These are phyloP conservation scores for Tetrao urogallus DNA, from an alignment of 2,113 vertebrate species.

Conservation along the genomic window DNA sequence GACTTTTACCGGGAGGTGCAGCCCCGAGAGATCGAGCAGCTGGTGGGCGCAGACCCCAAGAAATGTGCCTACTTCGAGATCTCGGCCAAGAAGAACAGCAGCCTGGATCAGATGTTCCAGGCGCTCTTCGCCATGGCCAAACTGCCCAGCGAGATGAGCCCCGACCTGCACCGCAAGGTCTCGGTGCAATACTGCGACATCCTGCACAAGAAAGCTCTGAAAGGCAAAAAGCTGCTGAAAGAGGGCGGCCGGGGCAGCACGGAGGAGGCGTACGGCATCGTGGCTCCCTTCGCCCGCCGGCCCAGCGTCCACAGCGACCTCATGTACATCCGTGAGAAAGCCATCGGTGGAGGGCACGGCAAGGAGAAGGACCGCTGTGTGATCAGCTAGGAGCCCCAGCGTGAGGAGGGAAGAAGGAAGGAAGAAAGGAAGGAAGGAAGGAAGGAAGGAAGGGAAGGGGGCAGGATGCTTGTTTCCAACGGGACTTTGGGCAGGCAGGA, in stretches of 20 bases:
- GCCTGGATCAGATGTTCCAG: constrained; percentile 96
- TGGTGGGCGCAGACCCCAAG: constrained; percentile 87
- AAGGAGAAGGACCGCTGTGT: constrained; percentile 94
- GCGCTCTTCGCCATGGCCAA: constrained; percentile 94
- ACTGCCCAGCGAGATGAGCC: constrained; percentile 97
- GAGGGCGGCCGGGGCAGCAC: constrained; percentile 74
- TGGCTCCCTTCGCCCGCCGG: constrained; percentile 92
- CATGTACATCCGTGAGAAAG: constrained; percentile 96
- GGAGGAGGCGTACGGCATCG: constrained; percentile 90
- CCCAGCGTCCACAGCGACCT: constrained; percentile 98
- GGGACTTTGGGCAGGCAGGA: constrained; percentile 12
- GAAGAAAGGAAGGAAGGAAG: background rate
- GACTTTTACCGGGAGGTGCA: constrained; percentile 90
- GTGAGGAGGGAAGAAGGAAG: background rate
- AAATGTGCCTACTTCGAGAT: constrained; percentile 96
- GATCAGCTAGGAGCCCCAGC: constrained; percentile 83
- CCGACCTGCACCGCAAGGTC: constrained; percentile 93
- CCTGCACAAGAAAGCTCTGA: constrained; percentile 88
- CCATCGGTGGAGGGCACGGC: constrained; percentile 83
- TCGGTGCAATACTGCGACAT: constrained; percentile 94
- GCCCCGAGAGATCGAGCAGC: constrained; percentile 87
- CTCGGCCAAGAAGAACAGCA: constrained; percentile 95
- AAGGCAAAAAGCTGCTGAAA: constrained; percentile 86
- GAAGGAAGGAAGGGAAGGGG: background rate
- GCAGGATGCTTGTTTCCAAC: background rate